Evolutionary conservation across 2,113 vertebrate species (phyloP).

Genomic region (Ochotona curzoniae): DNA sequence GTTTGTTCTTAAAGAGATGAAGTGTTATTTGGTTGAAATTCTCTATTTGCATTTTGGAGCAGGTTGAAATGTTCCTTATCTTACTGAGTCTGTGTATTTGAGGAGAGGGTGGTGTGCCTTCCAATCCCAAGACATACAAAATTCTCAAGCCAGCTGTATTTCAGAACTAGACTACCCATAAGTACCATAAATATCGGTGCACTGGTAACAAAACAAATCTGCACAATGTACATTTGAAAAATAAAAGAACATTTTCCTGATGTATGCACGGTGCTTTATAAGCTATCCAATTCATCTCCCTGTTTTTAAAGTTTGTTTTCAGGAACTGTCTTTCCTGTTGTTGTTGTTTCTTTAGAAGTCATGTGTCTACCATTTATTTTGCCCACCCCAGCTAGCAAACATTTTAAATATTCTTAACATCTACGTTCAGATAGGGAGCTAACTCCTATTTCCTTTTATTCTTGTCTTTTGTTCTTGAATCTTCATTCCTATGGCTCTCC

Average conservation of each 20-base stretch:
- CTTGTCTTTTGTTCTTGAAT: slow-evolving; percentile 54
- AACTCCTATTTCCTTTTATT: slow-evolving; percentile 35
- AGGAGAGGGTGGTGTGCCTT: not conserved
- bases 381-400: slow-evolving; percentile 50
- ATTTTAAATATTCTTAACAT: slow-evolving; percentile 65
- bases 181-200: slow-evolving; percentile 7
- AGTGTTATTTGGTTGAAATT: slow-evolving; percentile 40
- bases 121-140: slow-evolving; percentile 16
- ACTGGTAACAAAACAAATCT: slow-evolving; percentile 7
- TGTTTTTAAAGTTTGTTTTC: slow-evolving; percentile 26
- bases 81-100: not conserved
- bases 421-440: slow-evolving; percentile 18
- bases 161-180: not conserved
- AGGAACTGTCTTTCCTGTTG: not conserved
- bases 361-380: not conserved
- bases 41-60: not conserved
- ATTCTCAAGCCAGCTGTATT: slow-evolving; percentile 38
- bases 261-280: not conserved
- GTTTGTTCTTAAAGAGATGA: slow-evolving; percentile 4
- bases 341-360: not conserved
- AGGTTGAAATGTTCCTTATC: slow-evolving; percentile 17
- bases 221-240: not conserved
- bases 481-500: slow-evolving; percentile 41
- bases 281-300: not conserved
- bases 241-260: not conserved